Evolutionary conservation across 2,797 vertebrate species (phyloP).

Genomic region (Melopsittacus undulatus): DNA sequence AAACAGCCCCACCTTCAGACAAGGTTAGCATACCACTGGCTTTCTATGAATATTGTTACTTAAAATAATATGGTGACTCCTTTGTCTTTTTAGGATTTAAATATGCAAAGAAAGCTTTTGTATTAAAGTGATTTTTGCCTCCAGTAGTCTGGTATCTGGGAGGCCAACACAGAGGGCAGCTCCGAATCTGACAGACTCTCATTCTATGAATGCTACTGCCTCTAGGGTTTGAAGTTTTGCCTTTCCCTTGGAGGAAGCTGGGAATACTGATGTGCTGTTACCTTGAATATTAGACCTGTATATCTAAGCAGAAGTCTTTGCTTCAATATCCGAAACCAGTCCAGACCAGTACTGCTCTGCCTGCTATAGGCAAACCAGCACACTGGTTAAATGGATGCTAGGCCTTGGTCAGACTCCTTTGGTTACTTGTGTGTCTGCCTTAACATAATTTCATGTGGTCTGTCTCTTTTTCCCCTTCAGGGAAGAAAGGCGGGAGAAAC

Average conservation of each 20-base stretch:
- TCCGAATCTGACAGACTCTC: background rate
- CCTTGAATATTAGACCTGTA: background rate
- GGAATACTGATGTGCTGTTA: background rate
- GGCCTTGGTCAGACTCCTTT: background rate
- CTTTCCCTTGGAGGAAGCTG: background rate
- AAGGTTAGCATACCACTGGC: conserved; percentile 72
- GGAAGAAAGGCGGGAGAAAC: conserved; percentile 80
- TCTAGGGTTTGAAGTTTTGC: background rate
- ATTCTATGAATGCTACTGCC: background rate
- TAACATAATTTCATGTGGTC: background rate
- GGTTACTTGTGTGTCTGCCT: background rate
- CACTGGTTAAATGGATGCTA: background rate
- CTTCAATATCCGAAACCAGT: background rate
- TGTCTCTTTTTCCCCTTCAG: conserved; percentile 62
- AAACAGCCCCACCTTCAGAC: conserved; percentile 86
- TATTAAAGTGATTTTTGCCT: background rate
- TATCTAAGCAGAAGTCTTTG: background rate
- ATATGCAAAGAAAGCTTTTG: background rate
- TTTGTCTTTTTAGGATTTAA: background rate
- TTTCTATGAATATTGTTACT: background rate
- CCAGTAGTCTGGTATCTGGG: background rate
- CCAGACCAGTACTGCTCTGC: background rate
- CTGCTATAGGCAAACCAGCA: background rate
- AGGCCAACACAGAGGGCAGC: background rate
- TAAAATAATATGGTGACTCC: background rate